Evolutionary conservation across 2,113 vertebrate species (phyloP).

Genomic region (Pelobates fuscus): DNA sequence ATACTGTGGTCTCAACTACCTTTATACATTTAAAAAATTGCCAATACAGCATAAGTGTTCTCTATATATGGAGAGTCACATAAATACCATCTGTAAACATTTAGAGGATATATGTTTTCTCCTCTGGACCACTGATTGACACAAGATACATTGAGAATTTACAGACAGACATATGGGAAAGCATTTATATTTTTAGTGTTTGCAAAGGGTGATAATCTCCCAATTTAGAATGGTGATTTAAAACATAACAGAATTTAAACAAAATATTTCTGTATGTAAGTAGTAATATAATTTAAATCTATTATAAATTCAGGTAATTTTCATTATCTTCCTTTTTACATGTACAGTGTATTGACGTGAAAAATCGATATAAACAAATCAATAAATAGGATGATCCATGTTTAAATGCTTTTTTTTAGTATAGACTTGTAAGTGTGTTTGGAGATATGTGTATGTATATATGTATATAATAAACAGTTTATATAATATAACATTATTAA

Average conservation of each 20-base stretch:
- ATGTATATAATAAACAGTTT: no score
- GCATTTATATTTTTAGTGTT: slow-evolving; percentile 11
- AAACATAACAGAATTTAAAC: not conserved
- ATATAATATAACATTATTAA: no score
- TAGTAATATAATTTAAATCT: no score
- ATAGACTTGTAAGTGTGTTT: no score
- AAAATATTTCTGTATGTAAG: not conserved
- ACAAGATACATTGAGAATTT: not conserved
- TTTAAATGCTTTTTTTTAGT: no score
- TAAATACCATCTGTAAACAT: slow-evolving; percentile 2
- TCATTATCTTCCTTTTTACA: no score
- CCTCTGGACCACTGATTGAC: slow-evolving; percentile 4
- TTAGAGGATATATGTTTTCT: slow-evolving; percentile 21
- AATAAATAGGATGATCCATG: no score
- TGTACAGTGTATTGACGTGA: no score
- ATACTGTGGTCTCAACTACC: not conserved
- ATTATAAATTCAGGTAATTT: no score
- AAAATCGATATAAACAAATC: no score
- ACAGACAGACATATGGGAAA: slow-evolving; percentile 8
- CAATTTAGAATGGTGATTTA: slow-evolving; percentile 20
- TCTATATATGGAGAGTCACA: slow-evolving; percentile 34
- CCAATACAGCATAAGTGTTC: slow-evolving; percentile 1
- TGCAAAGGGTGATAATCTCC: not conserved
- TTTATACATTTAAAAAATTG: slow-evolving; percentile 7
- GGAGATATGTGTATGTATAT: no score